A percentile compares a stretch with the other conserved stretches of the same genome.
Conservation (phyloP, 2,888 invertebrate species). For the Nasonovia ribisnigri region DNA sequence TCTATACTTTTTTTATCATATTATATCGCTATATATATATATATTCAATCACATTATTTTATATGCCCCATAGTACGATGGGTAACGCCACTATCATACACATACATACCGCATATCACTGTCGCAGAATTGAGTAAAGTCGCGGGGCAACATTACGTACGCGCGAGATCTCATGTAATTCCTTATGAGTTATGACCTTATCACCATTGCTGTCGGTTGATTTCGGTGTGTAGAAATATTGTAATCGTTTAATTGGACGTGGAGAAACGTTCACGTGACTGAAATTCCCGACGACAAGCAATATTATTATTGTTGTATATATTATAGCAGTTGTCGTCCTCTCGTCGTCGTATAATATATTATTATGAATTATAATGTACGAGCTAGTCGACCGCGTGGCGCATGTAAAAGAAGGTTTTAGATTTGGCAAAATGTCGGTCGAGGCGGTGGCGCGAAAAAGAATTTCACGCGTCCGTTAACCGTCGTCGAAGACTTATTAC, state of each 20-base stretch:
- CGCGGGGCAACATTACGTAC: background rate
- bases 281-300: background rate
- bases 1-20: background rate
- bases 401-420: background rate
- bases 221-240: background rate
- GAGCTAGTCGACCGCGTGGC: background rate
- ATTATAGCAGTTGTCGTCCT: background rate
- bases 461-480: conserved; percentile 13
- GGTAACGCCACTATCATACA: background rate
- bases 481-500: conserved; percentile 15
- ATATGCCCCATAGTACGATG: background rate
- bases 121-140: background rate
- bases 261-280: background rate
- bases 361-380: background rate
- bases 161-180: background rate
- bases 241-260: background rate
- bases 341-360: background rate
- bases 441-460: background rate
- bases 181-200: background rate
- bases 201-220: background rate
- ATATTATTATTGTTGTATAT: background rate
- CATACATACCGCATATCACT: background rate
- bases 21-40: background rate
- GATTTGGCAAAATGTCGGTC: conserved; percentile 12
- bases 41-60: background rate